Base-by-base conservation (phyloP, 2,113 vertebrate species). In the Elephas maximus region DNA sequence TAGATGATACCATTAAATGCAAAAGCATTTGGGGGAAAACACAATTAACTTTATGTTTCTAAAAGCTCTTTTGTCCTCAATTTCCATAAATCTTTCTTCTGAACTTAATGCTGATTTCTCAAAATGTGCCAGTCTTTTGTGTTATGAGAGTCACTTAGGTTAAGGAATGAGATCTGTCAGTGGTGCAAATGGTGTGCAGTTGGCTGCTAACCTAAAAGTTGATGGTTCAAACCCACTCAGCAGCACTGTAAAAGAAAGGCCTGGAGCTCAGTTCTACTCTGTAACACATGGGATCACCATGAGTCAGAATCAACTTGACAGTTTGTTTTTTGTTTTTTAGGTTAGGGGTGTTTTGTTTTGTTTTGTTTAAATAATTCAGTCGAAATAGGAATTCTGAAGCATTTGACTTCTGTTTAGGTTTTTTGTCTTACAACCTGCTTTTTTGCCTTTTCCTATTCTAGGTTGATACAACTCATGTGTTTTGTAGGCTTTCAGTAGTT, bases 71-170 rank as follows among this genome's bases (percentile, higher is more conserved):
- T 89, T 85, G 8, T 85, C 41, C 41, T 63, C 74, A 57, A 45
- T 51, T 88, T 85, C 24, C 57, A 65, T 91, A 57, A 78, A 53
- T 77, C n/a, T 81, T 80, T 93, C 65, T 81, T 93, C 63, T 76
- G 71, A 77, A 96, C 15, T 26, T 92, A 92, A 41, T 60, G 5
- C 51, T 89, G 2, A 67, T 86, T 0, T 88, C 23, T 91, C 51
- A 91, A 65, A 95, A 85, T 91, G 28, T 92, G 37, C 51, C 77
- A 9, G 37, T 12, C 79, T 90, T 79, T 93, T 93, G 53, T 67
- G 41, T n/a, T 28, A 53, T 18, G 26, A 65, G 26, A 86, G 24
- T 74, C 30, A 91, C 28, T 69, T 94, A 48, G 17, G 11, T 77
- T 69, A 90, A 94, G 17, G 20, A 79, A 48, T 48, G 48, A 48